phyloP scores from a whole-genome alignment of 2,888 invertebrate species.

The Belgica antarctica region DNA sequence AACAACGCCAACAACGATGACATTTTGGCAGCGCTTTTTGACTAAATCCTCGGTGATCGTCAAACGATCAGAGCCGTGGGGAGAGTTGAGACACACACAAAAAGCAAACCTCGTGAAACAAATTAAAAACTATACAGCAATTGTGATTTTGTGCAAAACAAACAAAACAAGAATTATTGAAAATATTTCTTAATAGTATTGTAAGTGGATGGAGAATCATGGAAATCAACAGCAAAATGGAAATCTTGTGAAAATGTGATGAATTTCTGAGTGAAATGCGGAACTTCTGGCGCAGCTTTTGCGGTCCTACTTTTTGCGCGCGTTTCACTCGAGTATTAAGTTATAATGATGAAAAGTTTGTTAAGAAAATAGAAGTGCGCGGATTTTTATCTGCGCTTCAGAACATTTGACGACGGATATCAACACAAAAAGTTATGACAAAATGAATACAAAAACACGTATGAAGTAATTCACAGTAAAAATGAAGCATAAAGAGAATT shows the following conservation, averaged over 20 bases:
- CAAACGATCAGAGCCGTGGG: neutral
- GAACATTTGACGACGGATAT: neutral
- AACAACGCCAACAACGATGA: constrained; percentile 72
- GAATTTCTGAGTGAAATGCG: constrained; percentile 5
- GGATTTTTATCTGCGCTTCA: neutral
- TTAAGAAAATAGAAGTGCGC: neutral
- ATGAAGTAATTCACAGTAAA: neutral
- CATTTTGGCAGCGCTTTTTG: constrained; percentile 71
- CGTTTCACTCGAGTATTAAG: neutral
- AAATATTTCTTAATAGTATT: constrained; percentile 27
- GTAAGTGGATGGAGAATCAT: neutral
- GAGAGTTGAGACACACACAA: constrained; percentile 3
- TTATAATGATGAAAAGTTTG: too few relatives aligned
- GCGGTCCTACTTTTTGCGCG: neutral
- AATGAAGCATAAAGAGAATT: neutral
- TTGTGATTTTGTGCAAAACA: constrained; percentile 44
- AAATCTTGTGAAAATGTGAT: constrained; percentile 18
- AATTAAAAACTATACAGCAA: constrained; percentile 32
- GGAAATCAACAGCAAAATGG: constrained; percentile 19
- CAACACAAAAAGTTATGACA: neutral
- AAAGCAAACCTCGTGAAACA: constrained; percentile 25
- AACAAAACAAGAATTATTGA: constrained; percentile 18
- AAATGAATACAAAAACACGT: neutral
- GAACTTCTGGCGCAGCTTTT: neutral
- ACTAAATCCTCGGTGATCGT: constrained; percentile 54